A percentile compares a stretch with the other conserved stretches of the same genome.
These are phyloP conservation scores for Axis porcinus DNA, from an alignment of 2,113 vertebrate genomes.

Conservation along the genomic window DNA sequence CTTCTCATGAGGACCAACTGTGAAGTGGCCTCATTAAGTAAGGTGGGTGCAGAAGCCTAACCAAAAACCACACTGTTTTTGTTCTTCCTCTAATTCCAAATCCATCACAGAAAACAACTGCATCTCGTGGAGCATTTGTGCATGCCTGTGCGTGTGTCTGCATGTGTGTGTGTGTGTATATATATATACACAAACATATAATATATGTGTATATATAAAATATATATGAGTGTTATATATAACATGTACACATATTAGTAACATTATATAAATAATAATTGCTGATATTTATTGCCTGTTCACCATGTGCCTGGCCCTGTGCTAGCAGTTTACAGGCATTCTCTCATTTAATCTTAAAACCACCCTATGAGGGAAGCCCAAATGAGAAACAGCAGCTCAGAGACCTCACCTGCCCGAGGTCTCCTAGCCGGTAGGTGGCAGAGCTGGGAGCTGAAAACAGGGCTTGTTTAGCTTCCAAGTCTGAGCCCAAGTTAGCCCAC, in stretches of 20 bases:
- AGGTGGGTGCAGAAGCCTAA: neutral
- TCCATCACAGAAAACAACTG: neutral
- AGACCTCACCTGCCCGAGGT: neutral
- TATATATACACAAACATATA: no score
- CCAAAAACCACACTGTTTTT: neutral
- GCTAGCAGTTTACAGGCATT: neutral
- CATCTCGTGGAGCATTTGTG: neutral
- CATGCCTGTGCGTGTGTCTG: fast-evolving
- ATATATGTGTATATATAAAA: neutral
- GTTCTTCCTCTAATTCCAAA: neutral
- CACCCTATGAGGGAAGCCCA: neutral
- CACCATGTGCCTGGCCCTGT: neutral
- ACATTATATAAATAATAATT: neutral
- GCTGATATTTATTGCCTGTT: neutral
- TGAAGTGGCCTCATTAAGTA: neutral
- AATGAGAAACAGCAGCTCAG: neutral
- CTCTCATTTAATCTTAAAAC: neutral
- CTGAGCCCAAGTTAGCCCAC: neutral
- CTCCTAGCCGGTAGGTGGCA: neutral
- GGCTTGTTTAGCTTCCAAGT: neutral
- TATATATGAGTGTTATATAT: neutral
- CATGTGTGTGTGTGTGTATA: neutral
- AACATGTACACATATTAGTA: neutral
- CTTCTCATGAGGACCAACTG: neutral
- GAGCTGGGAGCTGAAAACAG: neutral